A percentile compares a stretch with the other conserved stretches of the same genome.
Evolutionary conservation across 2,888 invertebrate species (phyloP).

Genomic region (Mactromeris polynyma): DNA sequence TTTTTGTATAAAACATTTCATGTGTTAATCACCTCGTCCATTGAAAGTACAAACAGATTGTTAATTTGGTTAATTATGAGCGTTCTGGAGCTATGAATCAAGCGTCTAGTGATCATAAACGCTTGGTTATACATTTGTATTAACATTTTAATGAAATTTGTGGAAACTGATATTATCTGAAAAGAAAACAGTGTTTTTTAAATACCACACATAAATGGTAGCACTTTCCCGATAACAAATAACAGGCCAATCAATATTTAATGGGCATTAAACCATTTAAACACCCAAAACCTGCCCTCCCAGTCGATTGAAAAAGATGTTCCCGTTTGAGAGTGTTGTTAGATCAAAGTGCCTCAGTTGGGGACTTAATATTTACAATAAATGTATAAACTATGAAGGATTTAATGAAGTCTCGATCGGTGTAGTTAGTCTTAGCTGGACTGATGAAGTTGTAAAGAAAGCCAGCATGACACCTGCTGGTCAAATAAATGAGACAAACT

Average conservation of each 20-base stretch:
- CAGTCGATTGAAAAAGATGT: constrained; percentile 10
- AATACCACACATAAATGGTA: constrained; percentile 25
- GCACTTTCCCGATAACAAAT: constrained; percentile 25
- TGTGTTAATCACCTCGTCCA: not conserved
- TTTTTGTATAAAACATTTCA: constrained; percentile 9
- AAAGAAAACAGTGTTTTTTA: constrained; percentile 24
- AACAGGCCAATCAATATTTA: constrained; percentile 26
- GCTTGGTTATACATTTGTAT: constrained; percentile 21
- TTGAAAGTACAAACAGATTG: constrained; percentile 6
- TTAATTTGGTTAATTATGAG: constrained; percentile 7
- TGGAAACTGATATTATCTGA: constrained; percentile 34
- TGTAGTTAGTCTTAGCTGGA: constrained; percentile 51
- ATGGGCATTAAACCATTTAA: constrained; percentile 30
- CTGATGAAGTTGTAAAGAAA: constrained; percentile 30
- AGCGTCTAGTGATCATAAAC: not conserved
- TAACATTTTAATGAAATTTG: constrained; percentile 49
- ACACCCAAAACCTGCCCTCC: constrained; percentile 16
- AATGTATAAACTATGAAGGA: constrained; percentile 47
- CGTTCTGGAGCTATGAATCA: not conserved
- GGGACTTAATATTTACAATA: constrained; percentile 38
- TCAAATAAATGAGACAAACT: constrained; percentile 54
- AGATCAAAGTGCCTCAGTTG: constrained; percentile 51
- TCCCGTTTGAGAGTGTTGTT: not conserved
- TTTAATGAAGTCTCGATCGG: constrained; percentile 55
- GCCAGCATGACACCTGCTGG: constrained; percentile 52